phyloP scores from a whole-genome alignment of 2,888 invertebrate species.

The Drosophila paramelanica region DNA sequence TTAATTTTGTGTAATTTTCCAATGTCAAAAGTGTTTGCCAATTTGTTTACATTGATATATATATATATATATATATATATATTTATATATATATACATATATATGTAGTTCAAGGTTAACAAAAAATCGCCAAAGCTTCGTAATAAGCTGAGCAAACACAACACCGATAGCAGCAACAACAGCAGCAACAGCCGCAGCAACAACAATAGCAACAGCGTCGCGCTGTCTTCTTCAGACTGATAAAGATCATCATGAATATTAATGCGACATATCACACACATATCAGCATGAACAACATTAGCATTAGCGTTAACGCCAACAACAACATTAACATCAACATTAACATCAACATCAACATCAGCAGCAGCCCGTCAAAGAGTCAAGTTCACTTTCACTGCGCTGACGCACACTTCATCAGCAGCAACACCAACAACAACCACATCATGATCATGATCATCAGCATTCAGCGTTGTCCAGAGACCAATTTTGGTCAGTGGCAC shows the following conservation, averaged over 20 bases:
- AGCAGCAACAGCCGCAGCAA: slow-evolving; percentile 11
- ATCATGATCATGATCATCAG: slow-evolving; percentile 16
- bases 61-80: slow-evolving; percentile 8
- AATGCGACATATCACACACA: slow-evolving; percentile 59
- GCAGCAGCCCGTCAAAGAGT: slow-evolving; percentile 59
- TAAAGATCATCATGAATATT: slow-evolving; percentile 72
- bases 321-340: slow-evolving; percentile 22
- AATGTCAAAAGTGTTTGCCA: slow-evolving; percentile 46
- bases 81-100: slow-evolving; percentile 3
- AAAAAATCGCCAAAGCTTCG: slow-evolving; percentile 56
- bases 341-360: slow-evolving; percentile 4
- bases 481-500: slow-evolving; percentile 78
- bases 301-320: slow-evolving; percentile 45
- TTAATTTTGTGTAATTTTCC: slow-evolving; percentile 11
- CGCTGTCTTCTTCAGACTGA: slow-evolving; percentile 53
- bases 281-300: slow-evolving; percentile 30
- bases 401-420: slow-evolving; percentile 58
- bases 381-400: slow-evolving; percentile 82
- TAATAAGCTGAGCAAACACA: slow-evolving; percentile 71
- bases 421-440: slow-evolving; percentile 6
- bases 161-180: slow-evolving; percentile 33
- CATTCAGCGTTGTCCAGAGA: slow-evolving; percentile 36
- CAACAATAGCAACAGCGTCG: slow-evolving; percentile 32
- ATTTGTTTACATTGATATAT: slow-evolving; percentile 34
- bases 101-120: slow-evolving; percentile 78